Evolutionary conservation across 2,797 vertebrate genomes (phyloP), one percentile per base, ranked within the genome.

Genomic region (Toxotes lorentzi): DNA sequence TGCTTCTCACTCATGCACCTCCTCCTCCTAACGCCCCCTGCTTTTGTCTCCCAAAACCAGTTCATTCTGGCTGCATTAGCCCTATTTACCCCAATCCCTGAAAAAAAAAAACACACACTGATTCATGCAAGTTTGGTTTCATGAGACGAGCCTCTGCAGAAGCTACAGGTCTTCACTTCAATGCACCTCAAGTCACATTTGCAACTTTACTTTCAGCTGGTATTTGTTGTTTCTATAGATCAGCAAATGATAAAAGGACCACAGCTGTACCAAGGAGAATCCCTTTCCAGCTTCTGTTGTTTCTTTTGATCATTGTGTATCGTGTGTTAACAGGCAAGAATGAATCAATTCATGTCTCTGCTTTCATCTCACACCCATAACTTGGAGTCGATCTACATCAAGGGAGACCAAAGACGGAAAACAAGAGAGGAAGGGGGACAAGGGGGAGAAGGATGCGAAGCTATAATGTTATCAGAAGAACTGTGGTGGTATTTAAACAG

Each of bases 21-120:
- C 76, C 54, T 67, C 23, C n/a, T 30, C 27, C 4, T 30, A 30
- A 30, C 41, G 60, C 67, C 64, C 60, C 72, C 80, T 32, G 82
- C 80, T 77, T 79, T 87, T 87, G 89, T 88, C 83, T 85, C 81
- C 69, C 32, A 30, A 82, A 87, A 86, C 86, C 89, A 83, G 85
- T 87, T 88, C 77, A 86, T 78, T 83, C 89, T 87, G 79, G 89
- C 81, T 83, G 68, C 77, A 78, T 83, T 84, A 84, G 79, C 69
- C 74, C 72, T 77, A 57, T 82, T 88, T 75, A 73, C 69, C 48
- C 75, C 58, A 51, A 45, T 5, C 67, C 41, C 75, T 53, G 48
- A 45, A 27, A 72, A 32, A 56, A 50, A 50, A 19, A 24, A n/a
- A 41, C 23, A 30, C 53, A 30, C 17, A 41, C 40, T 41, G 56